Evolutionary conservation across 2,113 vertebrate genomes (phyloP).

Genomic region (Tretioscincus oriximinensis): DNA sequence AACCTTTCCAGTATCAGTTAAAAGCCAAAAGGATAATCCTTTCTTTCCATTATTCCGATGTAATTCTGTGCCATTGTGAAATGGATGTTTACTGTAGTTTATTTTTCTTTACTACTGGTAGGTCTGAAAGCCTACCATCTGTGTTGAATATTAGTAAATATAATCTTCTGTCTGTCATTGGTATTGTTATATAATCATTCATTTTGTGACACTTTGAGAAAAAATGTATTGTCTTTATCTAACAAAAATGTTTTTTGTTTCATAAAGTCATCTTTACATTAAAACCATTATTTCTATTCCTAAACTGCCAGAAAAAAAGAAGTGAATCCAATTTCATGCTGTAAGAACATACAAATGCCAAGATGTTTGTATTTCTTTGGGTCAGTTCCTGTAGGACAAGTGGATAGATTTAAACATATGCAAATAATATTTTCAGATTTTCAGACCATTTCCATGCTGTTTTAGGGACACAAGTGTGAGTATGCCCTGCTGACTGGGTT

Average conservation of each 20-base stretch:
- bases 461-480: conserved; percentile 76
- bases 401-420: conserved; percentile 66
- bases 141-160: conserved; percentile 60
- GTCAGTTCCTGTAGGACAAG: conserved; percentile 64
- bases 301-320: conserved; percentile 69
- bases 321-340: conserved; percentile 68
- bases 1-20: conserved; percentile 58
- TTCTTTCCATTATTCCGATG: conserved; percentile 65
- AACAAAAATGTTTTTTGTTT: conserved; percentile 72
- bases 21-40: conserved; percentile 73
- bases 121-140: conserved; percentile 71
- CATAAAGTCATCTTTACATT: conserved; percentile 62
- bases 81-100: conserved; percentile 70
- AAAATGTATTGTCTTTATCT: conserved; percentile 65
- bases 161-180: conserved; percentile 64
- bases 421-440: conserved; percentile 68
- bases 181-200: conserved; percentile 68
- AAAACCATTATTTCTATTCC: conserved; percentile 62
- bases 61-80: conserved; percentile 67
- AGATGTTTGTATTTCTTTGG: conserved; percentile 60
- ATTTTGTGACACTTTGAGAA: conserved; percentile 67
- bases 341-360: conserved; percentile 71
- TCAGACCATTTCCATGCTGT: conserved; percentile 64
- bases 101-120: conserved; percentile 71
- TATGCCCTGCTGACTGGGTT: conserved; percentile 69